Evolutionary conservation across 2,113 vertebrate genomes (phyloP).

Genomic region (Sinosuthora webbiana): DNA sequence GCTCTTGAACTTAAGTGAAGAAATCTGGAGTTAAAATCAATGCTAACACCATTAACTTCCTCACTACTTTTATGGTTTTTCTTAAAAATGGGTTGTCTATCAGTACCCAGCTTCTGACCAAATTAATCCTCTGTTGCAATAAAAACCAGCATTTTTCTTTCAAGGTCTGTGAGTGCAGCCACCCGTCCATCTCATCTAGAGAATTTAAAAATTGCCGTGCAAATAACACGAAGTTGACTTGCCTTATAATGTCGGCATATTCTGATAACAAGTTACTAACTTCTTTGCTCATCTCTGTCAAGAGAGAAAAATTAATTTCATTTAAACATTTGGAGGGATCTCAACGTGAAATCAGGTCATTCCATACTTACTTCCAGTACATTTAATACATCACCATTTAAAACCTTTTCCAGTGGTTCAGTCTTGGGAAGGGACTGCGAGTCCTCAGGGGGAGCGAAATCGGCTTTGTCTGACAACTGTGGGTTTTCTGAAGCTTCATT

Average conservation of each 20-base stretch:
- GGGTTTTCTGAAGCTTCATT: slow-evolving; percentile 56
- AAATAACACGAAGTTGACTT: slow-evolving; percentile 34
- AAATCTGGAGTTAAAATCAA: slow-evolving; percentile 42
- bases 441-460: slow-evolving; percentile 38
- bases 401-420: slow-evolving; percentile 64
- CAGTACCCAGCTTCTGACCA: not conserved
- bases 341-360: not conserved
- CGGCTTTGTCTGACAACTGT: slow-evolving; percentile 47
- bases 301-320: not conserved
- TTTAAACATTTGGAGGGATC: not conserved
- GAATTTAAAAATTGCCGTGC: not conserved
- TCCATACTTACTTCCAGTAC: not conserved
- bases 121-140: not conserved
- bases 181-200: not conserved
- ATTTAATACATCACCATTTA: slow-evolving; percentile 69
- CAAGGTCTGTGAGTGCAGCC: not conserved
- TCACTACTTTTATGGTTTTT: not conserved
- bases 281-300: slow-evolving; percentile 72
- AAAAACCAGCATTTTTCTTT: not conserved
- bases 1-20: slow-evolving; percentile 69
- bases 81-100: not conserved
- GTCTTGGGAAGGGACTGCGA: slow-evolving; percentile 2
- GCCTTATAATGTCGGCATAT: slow-evolving; percentile 75
- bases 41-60: not conserved
- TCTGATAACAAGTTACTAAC: slow-evolving; percentile 67